Base-by-base conservation (phyloP, 2,797 vertebrate species). In the Cuniculus paca region DNA sequence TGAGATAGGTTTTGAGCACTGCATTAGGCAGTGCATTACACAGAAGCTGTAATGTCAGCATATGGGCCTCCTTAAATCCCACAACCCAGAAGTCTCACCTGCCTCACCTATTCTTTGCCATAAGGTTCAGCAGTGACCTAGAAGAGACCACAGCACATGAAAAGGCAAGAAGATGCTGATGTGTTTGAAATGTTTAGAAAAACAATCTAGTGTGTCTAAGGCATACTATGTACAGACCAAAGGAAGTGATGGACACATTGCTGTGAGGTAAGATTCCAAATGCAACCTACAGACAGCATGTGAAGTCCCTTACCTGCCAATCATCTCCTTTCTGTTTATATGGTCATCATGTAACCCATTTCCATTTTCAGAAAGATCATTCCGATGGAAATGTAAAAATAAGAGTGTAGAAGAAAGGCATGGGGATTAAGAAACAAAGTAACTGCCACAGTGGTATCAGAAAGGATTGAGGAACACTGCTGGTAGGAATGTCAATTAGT, bases 381-480 rank as follows among this genome's bases (percentile, higher is more conserved):
- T 72, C 36, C 60, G 16, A 82, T 60, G 22, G 42, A 58, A 78
- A 11, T n/a, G 24, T 42, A 60, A 90, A 95, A 96, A 58, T 36
- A 50, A 11, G 1, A 72, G 4, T 22, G 48, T 6, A 0, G 9
- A 16, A 20, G 1, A 26, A 81, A 74, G 42, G 5, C 6, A 58
- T 70, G 28, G 54, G 68, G 42, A 86, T 36, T 39, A 91, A 80
- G n/a, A 93, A 78, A 90, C 34, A 78, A 77, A 94, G 68, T 68
- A 26, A 2, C 34, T 39, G 56, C 45, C 50, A 56, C 2, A 45
- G 14, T 9, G 13, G 36, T 68, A 28, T 54, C 39, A 58, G 72
- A 56, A 91, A 90, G 79, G 65, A 31, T 14, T 50, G 74, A 74
- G 42, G 22, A 74, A 45, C 26, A 74, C 42, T 45, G 42, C 42